Conservation (phyloP, 1,140 invertebrate genomes). For the Drosophila hydei region DNA sequence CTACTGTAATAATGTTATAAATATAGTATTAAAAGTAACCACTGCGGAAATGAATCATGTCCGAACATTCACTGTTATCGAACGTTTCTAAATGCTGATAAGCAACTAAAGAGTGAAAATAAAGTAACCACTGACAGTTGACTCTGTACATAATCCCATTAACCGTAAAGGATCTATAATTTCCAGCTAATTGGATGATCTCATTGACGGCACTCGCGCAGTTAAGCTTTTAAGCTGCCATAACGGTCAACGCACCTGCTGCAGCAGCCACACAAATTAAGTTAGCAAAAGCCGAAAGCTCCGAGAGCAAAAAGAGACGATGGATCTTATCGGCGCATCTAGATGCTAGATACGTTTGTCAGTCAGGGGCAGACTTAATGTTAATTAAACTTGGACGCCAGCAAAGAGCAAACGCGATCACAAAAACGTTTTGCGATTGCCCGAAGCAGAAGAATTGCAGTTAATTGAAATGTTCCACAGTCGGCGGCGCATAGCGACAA, state of each 20-base stretch:
- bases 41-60: background rate
- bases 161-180: conserved; percentile 9
- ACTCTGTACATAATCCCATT: background rate
- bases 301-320: conserved; percentile 18
- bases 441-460: conserved; percentile 76
- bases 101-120: background rate
- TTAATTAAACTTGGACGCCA: conserved; percentile 75
- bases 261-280: conserved; percentile 47
- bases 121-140: background rate
- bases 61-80: background rate
- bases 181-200: conserved; percentile 33
- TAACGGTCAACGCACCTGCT: conserved; percentile 64
- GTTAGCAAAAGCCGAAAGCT: conserved; percentile 44
- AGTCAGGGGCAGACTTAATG: conserved; percentile 64
- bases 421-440: conserved; percentile 63
- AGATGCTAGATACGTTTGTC: conserved; percentile 73
- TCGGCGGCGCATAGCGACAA: conserved; percentile 61
- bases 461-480: conserved; percentile 83
- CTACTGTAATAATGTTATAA: too few relatives aligned
- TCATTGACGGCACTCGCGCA: conserved; percentile 22
- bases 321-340: conserved; percentile 75
- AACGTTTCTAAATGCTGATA: background rate
- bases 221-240: conserved; percentile 35
- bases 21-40: too few relatives aligned
- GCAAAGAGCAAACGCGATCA: conserved; percentile 45